These are phyloP conservation scores for Drosophila nr. perissopoda DNA, from an alignment of 2,888 invertebrate genomes.

Conservation along the genomic window DNA sequence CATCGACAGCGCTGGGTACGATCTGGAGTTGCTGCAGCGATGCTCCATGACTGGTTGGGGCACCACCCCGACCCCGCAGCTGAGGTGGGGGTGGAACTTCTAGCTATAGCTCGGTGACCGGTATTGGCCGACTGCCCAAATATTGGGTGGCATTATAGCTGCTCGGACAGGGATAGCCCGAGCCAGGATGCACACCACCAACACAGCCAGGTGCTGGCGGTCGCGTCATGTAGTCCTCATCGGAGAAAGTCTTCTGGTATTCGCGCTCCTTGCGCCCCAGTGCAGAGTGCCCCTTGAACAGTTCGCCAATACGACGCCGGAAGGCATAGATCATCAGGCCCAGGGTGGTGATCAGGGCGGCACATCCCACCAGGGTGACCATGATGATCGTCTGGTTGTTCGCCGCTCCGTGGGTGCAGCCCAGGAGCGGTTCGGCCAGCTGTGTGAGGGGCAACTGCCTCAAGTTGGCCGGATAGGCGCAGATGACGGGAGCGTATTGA, in stretches of 20 bases:
- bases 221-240: slow-evolving; percentile 90
- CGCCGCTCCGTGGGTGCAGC: slow-evolving; percentile 92
- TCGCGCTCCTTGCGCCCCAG: slow-evolving; percentile 91
- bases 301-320: slow-evolving; percentile 91
- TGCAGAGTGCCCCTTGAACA: slow-evolving; percentile 88
- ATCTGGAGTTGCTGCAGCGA: slow-evolving; percentile 82
- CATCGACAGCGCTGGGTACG: slow-evolving; percentile 80
- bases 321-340: slow-evolving; percentile 92
- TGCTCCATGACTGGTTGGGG: slow-evolving; percentile 71
- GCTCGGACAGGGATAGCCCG: slow-evolving; percentile 73
- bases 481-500: slow-evolving; percentile 86
- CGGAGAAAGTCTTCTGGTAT: slow-evolving; percentile 95
- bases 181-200: slow-evolving; percentile 79
- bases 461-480: slow-evolving; percentile 90
- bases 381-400: slow-evolving; percentile 92
- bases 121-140: slow-evolving; percentile 88
- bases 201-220: slow-evolving; percentile 83
- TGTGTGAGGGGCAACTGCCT: slow-evolving; percentile 89
- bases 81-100: slow-evolving; percentile 94
- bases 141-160: slow-evolving; percentile 85
- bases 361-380: slow-evolving; percentile 90
- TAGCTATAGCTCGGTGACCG: slow-evolving; percentile 98
- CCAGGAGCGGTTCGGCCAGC: slow-evolving; percentile 91
- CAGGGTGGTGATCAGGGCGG: slow-evolving; percentile 90
- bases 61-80: slow-evolving; percentile 86